Evolutionary conservation across 2,113 vertebrate species (phyloP).

Genomic region (Oophaga pumilio): DNA sequence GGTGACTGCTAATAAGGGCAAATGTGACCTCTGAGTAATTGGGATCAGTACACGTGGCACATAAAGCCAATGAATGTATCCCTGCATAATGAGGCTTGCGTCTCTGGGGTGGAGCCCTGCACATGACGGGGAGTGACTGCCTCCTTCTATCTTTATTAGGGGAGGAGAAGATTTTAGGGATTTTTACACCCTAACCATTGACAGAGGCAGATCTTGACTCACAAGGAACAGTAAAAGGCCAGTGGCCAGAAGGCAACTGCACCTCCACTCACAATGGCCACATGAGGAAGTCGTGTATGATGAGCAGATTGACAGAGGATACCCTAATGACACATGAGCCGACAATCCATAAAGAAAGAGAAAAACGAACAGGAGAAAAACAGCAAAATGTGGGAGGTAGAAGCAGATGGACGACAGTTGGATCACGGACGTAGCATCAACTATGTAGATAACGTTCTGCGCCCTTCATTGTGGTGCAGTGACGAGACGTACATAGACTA

Average conservation of each 20-base stretch:
- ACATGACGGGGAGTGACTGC: neutral
- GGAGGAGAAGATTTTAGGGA: constrained; percentile 20
- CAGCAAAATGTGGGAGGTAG: neutral
- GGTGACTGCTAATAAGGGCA: constrained; percentile 2
- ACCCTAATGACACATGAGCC: too few relatives aligned
- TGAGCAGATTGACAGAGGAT: constrained; percentile 24
- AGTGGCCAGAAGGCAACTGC: constrained; percentile 22
- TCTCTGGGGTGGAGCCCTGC: neutral
- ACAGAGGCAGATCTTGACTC: neutral
- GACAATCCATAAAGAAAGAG: neutral
- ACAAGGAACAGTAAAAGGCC: constrained; percentile 13
- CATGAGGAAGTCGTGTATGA: neutral
- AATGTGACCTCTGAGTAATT: constrained; percentile 18
- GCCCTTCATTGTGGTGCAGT: too few relatives aligned
- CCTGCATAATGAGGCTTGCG: neutral
- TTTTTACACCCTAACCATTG: constrained; percentile 9
- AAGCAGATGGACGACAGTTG: neutral
- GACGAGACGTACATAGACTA: too few relatives aligned
- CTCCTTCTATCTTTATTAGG: neutral
- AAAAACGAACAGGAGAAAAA: neutral
- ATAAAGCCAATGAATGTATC: neutral
- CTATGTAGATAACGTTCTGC: too few relatives aligned
- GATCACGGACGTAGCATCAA: neutral
- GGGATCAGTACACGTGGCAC: neutral
- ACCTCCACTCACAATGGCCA: constrained; percentile 19